phyloP scores from a whole-genome alignment of 2,797 vertebrate species.

The Anabacerthia variegaticeps region DNA sequence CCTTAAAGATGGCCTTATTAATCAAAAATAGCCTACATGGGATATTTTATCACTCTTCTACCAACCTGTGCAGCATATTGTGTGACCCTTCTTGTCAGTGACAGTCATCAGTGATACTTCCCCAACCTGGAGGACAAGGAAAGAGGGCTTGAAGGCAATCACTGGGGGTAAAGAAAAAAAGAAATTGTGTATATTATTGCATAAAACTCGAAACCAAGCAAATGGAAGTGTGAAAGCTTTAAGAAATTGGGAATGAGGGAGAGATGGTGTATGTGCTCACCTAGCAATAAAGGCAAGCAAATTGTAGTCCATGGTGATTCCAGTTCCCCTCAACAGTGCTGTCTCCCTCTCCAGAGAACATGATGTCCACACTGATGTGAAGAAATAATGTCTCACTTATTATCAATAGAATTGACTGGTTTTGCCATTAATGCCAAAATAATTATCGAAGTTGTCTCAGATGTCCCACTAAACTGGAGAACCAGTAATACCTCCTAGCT shows the following conservation, averaged over 20 bases:
- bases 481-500: background rate
- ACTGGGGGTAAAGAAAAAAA: background rate
- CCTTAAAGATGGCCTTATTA: background rate
- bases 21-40: background rate
- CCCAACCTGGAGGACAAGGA: background rate
- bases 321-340: background rate
- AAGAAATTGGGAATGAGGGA: background rate
- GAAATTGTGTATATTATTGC: background rate
- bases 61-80: background rate
- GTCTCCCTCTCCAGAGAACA: background rate
- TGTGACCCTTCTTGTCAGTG: background rate
- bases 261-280: background rate
- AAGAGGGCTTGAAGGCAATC: background rate
- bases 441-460: background rate
- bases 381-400: background rate
- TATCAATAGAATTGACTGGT: background rate
- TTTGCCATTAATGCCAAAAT: background rate
- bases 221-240: background rate
- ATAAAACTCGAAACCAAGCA: background rate
- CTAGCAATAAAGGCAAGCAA: background rate
- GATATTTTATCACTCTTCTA: background rate
- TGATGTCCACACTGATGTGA: background rate
- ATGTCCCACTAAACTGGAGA: background rate
- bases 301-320: background rate
- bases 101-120: background rate